These are phyloP conservation scores for Pseudococcus jackbeardsleyi DNA, from an alignment of 2,888 invertebrate genomes.

Conservation along the genomic window DNA sequence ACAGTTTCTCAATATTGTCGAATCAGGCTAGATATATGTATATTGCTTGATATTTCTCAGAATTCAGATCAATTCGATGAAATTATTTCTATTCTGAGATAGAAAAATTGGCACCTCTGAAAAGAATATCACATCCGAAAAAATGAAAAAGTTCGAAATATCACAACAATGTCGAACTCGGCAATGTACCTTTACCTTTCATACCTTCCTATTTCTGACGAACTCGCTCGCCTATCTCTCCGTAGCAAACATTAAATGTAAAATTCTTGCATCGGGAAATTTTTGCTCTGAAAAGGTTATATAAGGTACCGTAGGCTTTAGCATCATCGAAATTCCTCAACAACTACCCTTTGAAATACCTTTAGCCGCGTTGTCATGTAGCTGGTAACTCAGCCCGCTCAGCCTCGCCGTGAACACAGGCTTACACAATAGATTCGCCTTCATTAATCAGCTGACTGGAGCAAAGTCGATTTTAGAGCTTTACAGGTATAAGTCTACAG, in stretches of 20 bases:
- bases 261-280: slow-evolving; percentile 2
- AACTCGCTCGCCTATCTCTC: not conserved
- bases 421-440: not conserved
- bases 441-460: slow-evolving; percentile 11
- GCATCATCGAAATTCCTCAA: slow-evolving; percentile 8
- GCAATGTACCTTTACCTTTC: not conserved
- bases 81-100: no score
- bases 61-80: no score
- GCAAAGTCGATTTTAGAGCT: slow-evolving; percentile 3
- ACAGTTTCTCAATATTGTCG: not conserved
- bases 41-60: no score
- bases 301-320: not conserved
- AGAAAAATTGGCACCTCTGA: no score
- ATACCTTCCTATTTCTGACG: not conserved
- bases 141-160: not conserved
- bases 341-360: slow-evolving; percentile 3
- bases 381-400: not conserved
- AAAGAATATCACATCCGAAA: not conserved
- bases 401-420: not conserved
- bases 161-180: slow-evolving; percentile 9
- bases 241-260: not conserved
- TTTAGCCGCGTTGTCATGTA: not conserved
- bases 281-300: slow-evolving; percentile 5
- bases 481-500: not conserved
- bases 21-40: no score